phyloP scores from a whole-genome alignment of 2,797 vertebrate genomes.

The Selene dorsalis region DNA sequence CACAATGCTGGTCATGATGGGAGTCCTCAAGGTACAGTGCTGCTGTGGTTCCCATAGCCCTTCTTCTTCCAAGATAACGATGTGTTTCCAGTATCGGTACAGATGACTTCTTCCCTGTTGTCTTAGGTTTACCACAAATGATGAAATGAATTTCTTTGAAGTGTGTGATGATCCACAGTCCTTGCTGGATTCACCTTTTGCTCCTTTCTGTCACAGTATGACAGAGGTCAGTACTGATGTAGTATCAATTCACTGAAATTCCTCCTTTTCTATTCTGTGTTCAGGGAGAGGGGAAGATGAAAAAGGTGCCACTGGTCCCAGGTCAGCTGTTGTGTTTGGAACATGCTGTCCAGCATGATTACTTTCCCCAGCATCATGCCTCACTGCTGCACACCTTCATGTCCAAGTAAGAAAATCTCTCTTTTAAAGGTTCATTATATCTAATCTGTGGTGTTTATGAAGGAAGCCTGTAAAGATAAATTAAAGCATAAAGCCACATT shows the following conservation, averaged over 20 bases:
- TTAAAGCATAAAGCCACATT: neutral
- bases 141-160: too few species aligned
- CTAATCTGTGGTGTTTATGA: neutral
- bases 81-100: too few species aligned
- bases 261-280: neutral
- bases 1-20: constrained; percentile 90
- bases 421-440: neutral
- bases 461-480: neutral
- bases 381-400: constrained; percentile 88
- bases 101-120: too few species aligned
- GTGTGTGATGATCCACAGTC: neutral
- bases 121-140: neutral
- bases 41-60: neutral
- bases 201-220: neutral
- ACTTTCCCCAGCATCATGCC: constrained; percentile 88
- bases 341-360: constrained; percentile 92
- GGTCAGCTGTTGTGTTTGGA: constrained; percentile 92
- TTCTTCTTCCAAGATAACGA: neutral
- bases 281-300: constrained; percentile 93
- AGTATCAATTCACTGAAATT: neutral
- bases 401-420: constrained; percentile 77
- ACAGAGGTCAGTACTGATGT: neutral
- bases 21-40: constrained; percentile 90
- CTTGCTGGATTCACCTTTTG: neutral
- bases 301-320: constrained; percentile 84